Conservation (phyloP, 2,888 invertebrate species). For the Polyommatus icarus region DNA sequence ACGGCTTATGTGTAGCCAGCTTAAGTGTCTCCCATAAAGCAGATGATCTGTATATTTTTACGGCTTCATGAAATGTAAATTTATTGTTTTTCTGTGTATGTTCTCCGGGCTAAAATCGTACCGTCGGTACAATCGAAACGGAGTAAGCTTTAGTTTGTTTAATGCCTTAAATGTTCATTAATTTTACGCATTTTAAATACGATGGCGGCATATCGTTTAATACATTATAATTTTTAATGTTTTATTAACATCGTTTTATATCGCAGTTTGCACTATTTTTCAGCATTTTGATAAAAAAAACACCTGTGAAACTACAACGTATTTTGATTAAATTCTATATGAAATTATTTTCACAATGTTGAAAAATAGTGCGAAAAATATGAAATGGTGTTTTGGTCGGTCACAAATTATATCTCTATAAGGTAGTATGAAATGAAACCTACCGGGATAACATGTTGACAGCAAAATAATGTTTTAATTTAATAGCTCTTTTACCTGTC, state of each 20-base stretch:
- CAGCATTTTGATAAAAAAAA: background rate
- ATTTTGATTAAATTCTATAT: background rate
- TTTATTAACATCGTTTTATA: conserved; percentile 3
- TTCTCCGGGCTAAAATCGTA: background rate
- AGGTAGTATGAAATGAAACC: background rate
- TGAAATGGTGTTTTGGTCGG: conserved; percentile 6
- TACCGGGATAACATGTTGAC: background rate
- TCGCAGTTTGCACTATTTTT: background rate
- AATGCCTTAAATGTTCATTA: conserved; percentile 9
- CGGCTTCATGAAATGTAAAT: background rate
- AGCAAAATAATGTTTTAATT: background rate
- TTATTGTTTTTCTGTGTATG: background rate
- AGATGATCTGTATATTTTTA: background rate
- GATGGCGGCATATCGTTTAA: background rate
- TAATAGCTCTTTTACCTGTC: background rate
- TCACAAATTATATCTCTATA: conserved; percentile 22
- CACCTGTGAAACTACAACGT: background rate
- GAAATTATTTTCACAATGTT: background rate
- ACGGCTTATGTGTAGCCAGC: background rate
- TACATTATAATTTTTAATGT: background rate
- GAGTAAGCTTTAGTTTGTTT: conserved; percentile 13
- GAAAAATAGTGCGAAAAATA: background rate
- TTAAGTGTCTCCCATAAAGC: background rate
- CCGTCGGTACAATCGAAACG: background rate
- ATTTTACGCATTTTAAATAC: conserved; percentile 13